These are phyloP conservation scores for Platysternon megacephalum DNA, from an alignment of 2,113 vertebrate species.

Conservation along the genomic window DNA sequence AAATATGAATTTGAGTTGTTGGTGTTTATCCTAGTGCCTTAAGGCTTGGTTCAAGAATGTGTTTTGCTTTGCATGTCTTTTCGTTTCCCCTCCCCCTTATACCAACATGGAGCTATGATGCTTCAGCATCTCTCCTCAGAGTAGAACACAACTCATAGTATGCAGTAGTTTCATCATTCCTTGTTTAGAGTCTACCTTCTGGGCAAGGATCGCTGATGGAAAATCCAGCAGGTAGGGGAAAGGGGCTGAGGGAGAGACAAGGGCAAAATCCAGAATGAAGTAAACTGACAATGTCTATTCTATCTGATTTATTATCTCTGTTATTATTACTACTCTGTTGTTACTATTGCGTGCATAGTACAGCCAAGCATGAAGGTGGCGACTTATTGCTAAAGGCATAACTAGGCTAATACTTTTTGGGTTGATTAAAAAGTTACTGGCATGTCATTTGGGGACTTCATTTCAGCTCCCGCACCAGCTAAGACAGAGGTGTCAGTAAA, in stretches of 20 bases:
- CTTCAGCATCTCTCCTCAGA: neutral
- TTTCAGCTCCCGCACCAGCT: constrained; percentile 71
- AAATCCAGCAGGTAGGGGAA: neutral
- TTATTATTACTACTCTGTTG: neutral
- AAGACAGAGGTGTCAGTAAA: constrained; percentile 74
- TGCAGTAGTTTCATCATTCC: neutral
- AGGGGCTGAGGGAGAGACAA: neutral
- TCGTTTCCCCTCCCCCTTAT: neutral
- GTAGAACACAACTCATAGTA: neutral
- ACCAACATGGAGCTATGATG: neutral
- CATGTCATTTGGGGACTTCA: neutral
- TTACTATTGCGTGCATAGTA: neutral
- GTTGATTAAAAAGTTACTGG: constrained; percentile 31
- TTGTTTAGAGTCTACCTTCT: neutral
- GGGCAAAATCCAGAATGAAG: neutral
- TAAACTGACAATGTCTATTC: neutral
- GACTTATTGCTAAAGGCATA: neutral
- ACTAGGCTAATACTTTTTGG: neutral
- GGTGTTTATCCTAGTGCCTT: neutral
- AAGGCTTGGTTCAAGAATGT: neutral
- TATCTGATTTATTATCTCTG: rapidly evolving
- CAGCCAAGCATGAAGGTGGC: neutral
- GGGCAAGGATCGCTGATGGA: neutral
- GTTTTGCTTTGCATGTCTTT: neutral
- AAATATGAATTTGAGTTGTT: neutral